Percentiles rank a stretch among this genome's conserved stretches.
Conservation (phyloP, 2,797 vertebrate genomes). For the Lophius americanus region DNA sequence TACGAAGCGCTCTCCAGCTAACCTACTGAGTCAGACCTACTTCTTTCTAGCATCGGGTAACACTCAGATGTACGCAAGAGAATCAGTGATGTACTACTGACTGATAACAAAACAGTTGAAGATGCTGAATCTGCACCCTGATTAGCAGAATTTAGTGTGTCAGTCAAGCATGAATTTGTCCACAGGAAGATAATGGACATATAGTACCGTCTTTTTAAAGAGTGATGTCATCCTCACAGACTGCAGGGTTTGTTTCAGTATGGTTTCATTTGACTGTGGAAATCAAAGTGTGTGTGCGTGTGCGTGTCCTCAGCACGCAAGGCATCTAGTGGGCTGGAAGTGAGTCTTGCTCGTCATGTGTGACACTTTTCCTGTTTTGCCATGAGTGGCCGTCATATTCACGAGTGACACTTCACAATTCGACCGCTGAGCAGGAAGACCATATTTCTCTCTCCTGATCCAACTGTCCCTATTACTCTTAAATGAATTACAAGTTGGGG, state of each 20-base stretch:
- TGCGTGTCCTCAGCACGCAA: slow-evolving; percentile 54
- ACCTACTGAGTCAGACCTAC: slow-evolving; percentile 69
- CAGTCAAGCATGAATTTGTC: slow-evolving; percentile 5
- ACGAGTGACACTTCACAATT: slow-evolving; percentile 52
- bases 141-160: slow-evolving; percentile 23
- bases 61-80: slow-evolving; percentile 48
- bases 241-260: slow-evolving; percentile 8
- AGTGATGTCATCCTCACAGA: slow-evolving; percentile 34
- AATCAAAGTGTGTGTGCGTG: slow-evolving; percentile 60
- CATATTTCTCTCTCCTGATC: slow-evolving; percentile 31
- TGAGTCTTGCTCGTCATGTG: slow-evolving; percentile 77
- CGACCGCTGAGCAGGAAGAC: slow-evolving; percentile 33
- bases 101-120: slow-evolving; percentile 60
- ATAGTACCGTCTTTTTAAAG: slow-evolving; percentile 18
- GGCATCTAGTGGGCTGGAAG: slow-evolving; percentile 68
- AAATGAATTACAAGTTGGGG: slow-evolving; percentile 34
- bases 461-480: slow-evolving; percentile 8
- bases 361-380: slow-evolving; percentile 63
- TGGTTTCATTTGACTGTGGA: slow-evolving; percentile 61
- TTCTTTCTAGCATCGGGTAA: slow-evolving; percentile 70
- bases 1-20: slow-evolving; percentile 64
- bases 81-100: slow-evolving; percentile 25
- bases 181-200: not conserved
- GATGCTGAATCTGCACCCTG: slow-evolving; percentile 37
- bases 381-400: slow-evolving; percentile 62